Percentiles rank a stretch among this genome's conserved stretches.
Evolutionary conservation across 2,797 vertebrate species (phyloP).

Genomic region (Xiphorhynchus erythropygius): DNA sequence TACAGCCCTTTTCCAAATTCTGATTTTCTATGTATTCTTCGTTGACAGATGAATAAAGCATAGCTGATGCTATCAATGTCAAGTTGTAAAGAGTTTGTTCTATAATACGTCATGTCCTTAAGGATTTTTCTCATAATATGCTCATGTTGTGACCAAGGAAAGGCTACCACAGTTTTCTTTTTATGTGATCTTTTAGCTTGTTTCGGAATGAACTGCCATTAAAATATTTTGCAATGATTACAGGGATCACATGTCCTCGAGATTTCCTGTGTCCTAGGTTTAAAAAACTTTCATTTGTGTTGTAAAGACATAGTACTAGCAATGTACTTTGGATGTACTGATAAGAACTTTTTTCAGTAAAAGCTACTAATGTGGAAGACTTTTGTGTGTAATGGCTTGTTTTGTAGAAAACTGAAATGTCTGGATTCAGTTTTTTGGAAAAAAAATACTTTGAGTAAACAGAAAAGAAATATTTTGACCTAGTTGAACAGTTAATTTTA

Average conservation of each 20-base stretch:
- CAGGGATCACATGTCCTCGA: background rate
- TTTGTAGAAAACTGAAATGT: background rate
- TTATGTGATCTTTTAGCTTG: background rate
- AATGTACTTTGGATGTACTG: background rate
- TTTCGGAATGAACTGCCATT: background rate
- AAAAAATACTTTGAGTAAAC: background rate
- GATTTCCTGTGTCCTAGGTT: background rate
- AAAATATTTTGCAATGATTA: background rate
- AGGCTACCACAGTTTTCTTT: background rate
- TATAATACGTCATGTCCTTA: background rate
- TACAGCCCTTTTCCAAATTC: background rate
- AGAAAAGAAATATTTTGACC: background rate
- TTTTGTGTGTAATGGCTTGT: background rate
- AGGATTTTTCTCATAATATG: background rate
- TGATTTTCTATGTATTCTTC: background rate
- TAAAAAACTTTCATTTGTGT: background rate
- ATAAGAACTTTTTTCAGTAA: background rate
- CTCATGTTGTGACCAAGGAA: background rate
- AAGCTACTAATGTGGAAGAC: background rate
- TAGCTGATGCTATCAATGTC: accelerated
- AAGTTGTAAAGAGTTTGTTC: background rate
- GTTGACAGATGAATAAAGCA: background rate
- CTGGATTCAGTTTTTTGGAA: background rate
- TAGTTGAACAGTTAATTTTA: background rate
- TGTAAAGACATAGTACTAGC: background rate